Percentiles rank a stretch among this genome's conserved stretches.
Conservation (phyloP, 2,797 vertebrate species). For the Anolis apletophallus region DNA sequence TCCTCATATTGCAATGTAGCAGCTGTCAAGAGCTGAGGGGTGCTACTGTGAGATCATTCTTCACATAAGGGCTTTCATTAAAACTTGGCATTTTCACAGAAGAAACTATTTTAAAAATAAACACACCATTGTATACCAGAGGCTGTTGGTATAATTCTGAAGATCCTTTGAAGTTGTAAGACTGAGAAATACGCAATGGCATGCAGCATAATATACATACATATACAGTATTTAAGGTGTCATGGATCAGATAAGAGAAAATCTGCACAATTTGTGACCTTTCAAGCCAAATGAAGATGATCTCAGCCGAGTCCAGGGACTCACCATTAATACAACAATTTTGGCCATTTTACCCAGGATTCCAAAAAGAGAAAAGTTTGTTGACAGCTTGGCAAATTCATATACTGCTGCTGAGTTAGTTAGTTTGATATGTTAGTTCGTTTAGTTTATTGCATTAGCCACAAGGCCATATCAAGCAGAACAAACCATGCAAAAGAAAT, state of each 20-base stretch:
- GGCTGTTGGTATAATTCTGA: conserved; percentile 16
- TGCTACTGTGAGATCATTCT: not conserved
- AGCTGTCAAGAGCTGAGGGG: conserved; percentile 2
- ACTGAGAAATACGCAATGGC: not conserved
- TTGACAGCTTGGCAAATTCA: not conserved
- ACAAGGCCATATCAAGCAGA: too few species aligned
- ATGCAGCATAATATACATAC: not conserved
- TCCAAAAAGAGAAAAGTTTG: not conserved
- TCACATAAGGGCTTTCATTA: conserved; percentile 33
- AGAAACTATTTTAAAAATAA: conserved; percentile 29
- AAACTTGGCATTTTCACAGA: conserved; percentile 37
- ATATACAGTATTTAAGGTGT: not conserved
- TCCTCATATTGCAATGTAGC: not conserved
- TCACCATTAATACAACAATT: not conserved
- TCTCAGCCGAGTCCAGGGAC: not conserved
- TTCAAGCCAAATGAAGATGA: not conserved
- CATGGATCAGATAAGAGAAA: not conserved
- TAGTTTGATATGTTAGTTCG: too few species aligned
- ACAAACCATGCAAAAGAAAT: too few species aligned
- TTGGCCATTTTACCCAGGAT: not conserved
- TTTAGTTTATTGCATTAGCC: too few species aligned
- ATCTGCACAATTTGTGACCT: not conserved
- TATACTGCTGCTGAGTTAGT: not conserved
- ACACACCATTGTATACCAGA: conserved; percentile 9
- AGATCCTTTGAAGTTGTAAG: not conserved